A percentile compares a stretch with the other conserved stretches of the same genome.
Conservation (phyloP, 2,888 invertebrate species). For the Drosophila histrio region DNA sequence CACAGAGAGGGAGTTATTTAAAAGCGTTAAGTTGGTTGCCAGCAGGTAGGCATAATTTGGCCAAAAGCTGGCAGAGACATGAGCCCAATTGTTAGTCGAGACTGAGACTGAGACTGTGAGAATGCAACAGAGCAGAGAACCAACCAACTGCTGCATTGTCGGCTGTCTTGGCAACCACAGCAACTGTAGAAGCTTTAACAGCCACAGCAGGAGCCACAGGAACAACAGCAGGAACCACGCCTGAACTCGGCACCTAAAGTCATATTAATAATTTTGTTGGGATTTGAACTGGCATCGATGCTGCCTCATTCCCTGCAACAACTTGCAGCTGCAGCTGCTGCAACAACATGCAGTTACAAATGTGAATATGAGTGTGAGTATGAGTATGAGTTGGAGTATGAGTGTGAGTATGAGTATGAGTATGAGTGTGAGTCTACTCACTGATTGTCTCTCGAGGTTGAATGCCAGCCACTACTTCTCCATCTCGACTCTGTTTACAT, state of each 20-base stretch:
- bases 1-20: slow-evolving; percentile 42
- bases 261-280: slow-evolving; percentile 76
- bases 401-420: neutral
- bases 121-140: slow-evolving; percentile 54
- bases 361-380: slow-evolving; percentile 14
- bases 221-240: slow-evolving; percentile 26
- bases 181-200: slow-evolving; percentile 1
- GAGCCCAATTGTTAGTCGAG: slow-evolving; percentile 17
- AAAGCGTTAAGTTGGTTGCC: slow-evolving; percentile 17
- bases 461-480: slow-evolving; percentile 11
- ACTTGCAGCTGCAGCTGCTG: slow-evolving; percentile 42
- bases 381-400: slow-evolving; percentile 1
- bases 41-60: slow-evolving; percentile 69
- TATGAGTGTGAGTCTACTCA: neutral
- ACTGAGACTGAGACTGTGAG: neutral
- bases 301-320: slow-evolving; percentile 49
- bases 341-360: slow-evolving; percentile 19
- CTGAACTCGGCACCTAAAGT: slow-evolving; percentile 65
- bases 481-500: slow-evolving; percentile 49
- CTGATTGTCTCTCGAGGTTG: slow-evolving; percentile 14
- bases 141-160: slow-evolving; percentile 41
- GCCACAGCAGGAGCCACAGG: neutral
- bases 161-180: slow-evolving; percentile 63
- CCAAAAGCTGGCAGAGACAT: slow-evolving; percentile 39
- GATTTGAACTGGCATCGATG: slow-evolving; percentile 63